Base-by-base conservation (phyloP, 2,888 invertebrate genomes). In the Caenorhabditis sp. region DNA sequence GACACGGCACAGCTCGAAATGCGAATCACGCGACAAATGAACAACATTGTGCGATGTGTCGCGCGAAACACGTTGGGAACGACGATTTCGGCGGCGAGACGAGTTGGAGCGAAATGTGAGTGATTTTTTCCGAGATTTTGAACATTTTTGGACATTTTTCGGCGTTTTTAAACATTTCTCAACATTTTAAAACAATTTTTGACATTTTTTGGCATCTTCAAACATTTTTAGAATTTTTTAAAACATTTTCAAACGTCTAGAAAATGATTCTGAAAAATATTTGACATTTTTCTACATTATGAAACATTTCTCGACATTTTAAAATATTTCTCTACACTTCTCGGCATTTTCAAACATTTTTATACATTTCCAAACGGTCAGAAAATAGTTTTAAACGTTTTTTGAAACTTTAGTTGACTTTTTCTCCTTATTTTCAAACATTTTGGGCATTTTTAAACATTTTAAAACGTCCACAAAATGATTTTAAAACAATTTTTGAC, bases 41-140 rank as follows among this genome's bases (percentile, higher is more conserved):
- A n/a, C n/a, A 54, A 21, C 53, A 27, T 86, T 4, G 90, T 90
- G 77, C 85, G 88, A 6, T 90, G 90, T 79, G 84, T 89, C 12
- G 90, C 90, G 17, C 86, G 88, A 72, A 90, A 90, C 81, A 84
- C 82, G 65, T 89, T 89, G 43, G 90, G 90, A 1, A 78, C 81
- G 19, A 51, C 66, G 4, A 66, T 74, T 19, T 69, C 69, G n/a
- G 53, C 69, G 17, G 49, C 69, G 6, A 64, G 51, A 19, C n/a
- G 53, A 51, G 69, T 74, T 27, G 54, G 51, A 49, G 57, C 69
- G 37, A 69, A 69, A 49, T 74, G 74, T 74, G 26, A 66, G 74
- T 66, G 4, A 37, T 60, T 36, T 54, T 43, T 54, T 14, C 6
- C 3, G 27, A 26, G 55, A 19, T 6, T 21, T 27, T 61, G 4